Percentiles rank a stretch among this genome's conserved stretches.
Conservation (phyloP, 2,113 vertebrate genomes). For the Thoracochromis brauschi region DNA sequence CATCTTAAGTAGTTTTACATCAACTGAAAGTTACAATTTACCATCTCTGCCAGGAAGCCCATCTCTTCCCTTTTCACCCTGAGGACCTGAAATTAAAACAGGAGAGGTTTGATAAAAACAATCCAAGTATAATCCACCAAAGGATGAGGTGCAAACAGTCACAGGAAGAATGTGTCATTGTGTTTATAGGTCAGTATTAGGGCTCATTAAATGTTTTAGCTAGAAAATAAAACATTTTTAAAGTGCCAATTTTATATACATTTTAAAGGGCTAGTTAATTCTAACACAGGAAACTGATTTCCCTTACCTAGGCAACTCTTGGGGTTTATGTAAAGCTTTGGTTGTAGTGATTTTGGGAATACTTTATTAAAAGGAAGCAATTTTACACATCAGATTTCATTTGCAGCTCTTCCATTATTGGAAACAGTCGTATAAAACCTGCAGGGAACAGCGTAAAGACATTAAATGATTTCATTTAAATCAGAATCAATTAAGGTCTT, state of each 20-base stretch:
- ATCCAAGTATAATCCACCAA: neutral
- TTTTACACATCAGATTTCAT: neutral
- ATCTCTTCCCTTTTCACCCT: constrained; percentile 69
- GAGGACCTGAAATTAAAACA: constrained; percentile 63
- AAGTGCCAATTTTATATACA: neutral
- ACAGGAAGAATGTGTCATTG: neutral
- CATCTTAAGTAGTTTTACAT: neutral
- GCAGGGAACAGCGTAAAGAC: neutral
- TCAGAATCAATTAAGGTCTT: neutral
- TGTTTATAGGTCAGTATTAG: neutral
- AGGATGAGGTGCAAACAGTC: neutral
- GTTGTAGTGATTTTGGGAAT: neutral
- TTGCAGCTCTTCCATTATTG: neutral
- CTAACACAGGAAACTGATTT: neutral
- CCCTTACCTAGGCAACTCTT: neutral
- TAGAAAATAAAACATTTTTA: neutral
- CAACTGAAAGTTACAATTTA: constrained; percentile 32
- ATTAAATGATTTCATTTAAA: neutral
- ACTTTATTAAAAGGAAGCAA: neutral
- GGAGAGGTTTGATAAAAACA: neutral
- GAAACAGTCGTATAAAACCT: neutral
- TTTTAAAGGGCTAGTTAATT: neutral
- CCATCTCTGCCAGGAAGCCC: constrained; percentile 70
- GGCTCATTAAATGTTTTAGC: neutral
- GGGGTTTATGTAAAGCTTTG: neutral